Evolutionary conservation across 1,140 invertebrate species (phyloP).

Genomic region (Pteromalus puparum): DNA sequence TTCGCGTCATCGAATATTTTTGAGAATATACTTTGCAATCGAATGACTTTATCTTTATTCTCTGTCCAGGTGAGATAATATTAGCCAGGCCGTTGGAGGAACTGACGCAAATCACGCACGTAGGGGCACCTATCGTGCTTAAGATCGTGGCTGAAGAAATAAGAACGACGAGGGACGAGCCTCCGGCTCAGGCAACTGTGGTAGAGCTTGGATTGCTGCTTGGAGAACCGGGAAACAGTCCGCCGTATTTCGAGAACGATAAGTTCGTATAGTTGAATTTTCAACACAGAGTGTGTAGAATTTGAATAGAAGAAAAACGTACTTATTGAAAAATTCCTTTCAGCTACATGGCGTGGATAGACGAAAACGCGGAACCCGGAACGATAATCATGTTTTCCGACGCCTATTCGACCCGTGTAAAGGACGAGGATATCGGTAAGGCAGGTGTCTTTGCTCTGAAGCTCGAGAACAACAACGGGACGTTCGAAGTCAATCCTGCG

Average conservation of each 20-base stretch:
- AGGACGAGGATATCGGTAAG: conserved; percentile 86
- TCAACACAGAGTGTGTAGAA: background rate
- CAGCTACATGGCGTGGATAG: conserved; percentile 84
- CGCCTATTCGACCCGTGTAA: conserved; percentile 82
- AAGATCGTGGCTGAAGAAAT: conserved; percentile 91
- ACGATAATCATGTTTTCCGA: conserved; percentile 83
- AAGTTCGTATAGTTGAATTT: conserved; percentile 74
- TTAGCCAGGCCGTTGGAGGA: conserved; percentile 84
- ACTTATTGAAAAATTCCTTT: conserved; percentile 52
- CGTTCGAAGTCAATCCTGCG: conserved; percentile 91
- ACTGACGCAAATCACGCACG: conserved; percentile 84
- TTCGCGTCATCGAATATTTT: background rate
- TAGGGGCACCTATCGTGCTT: conserved; percentile 86
- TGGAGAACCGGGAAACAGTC: conserved; percentile 83
- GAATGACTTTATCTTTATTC: background rate
- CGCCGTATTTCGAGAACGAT: conserved; percentile 86
- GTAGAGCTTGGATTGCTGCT: conserved; percentile 87
- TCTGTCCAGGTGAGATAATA: conserved; percentile 82
- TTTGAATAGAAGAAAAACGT: background rate
- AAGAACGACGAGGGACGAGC: conserved; percentile 80
- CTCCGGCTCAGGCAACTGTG: conserved; percentile 84
- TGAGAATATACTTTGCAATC: background rate
- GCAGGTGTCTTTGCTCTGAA: conserved; percentile 89
- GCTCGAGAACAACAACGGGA: conserved; percentile 88
- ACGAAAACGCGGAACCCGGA: conserved; percentile 90